These are phyloP conservation scores for Climacteris rufus DNA, from an alignment of 2,113 vertebrate species.

Conservation along the genomic window DNA sequence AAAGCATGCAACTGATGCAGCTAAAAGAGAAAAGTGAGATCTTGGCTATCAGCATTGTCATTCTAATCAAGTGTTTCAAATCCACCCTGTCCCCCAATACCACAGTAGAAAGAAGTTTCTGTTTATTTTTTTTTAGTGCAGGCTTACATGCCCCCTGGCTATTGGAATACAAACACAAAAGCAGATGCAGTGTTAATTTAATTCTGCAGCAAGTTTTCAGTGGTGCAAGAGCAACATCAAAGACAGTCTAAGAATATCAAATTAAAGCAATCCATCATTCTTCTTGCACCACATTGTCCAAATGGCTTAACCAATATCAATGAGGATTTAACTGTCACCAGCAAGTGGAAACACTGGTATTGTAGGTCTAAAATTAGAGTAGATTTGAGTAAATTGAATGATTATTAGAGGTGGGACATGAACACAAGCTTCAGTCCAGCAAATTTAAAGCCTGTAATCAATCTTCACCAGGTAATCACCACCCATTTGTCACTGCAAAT, in stretches of 20 bases:
- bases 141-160: constrained; percentile 34
- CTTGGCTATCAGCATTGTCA: background rate
- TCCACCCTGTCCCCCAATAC: accelerated
- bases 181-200: constrained; percentile 72
- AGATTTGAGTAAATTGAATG: constrained; percentile 57
- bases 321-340: constrained; percentile 55
- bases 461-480: constrained; percentile 44
- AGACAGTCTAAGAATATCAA: constrained; percentile 66
- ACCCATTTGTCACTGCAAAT: constrained; percentile 47
- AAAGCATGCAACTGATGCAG: background rate
- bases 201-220: constrained; percentile 65
- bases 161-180: constrained; percentile 55
- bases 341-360: constrained; percentile 26
- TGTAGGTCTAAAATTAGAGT: constrained; percentile 51
- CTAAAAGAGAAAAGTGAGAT: background rate
- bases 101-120: background rate
- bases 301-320: constrained; percentile 55
- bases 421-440: background rate
- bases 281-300: constrained; percentile 52
- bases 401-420: constrained; percentile 21
- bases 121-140: constrained; percentile 16
- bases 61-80: background rate
- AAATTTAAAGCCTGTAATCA: constrained; percentile 31
- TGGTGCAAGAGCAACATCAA: constrained; percentile 67
- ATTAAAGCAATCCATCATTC: constrained; percentile 80